Evolutionary conservation across 2,888 invertebrate species (phyloP), one percentile per base, ranked within the genome.

Genomic region (Diarsia mendica): DNA sequence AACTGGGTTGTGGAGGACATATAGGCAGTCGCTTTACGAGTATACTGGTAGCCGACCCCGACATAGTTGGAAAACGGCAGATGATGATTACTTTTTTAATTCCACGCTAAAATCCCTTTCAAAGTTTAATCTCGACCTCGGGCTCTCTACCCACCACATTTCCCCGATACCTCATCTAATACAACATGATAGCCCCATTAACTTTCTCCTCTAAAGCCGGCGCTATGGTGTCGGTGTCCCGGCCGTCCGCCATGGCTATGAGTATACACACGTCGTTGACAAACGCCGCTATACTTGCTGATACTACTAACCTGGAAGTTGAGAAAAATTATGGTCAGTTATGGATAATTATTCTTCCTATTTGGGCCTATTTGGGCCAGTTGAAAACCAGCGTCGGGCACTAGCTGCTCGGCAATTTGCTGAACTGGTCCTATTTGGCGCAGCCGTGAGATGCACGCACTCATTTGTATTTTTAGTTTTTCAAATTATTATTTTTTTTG

Each of bases 131-230:
- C 53, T 9, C n/a, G 11, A 55, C 53, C 11, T 20, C 58, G 15
- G 3, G 1, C 9, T 15, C 8, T 60, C 28, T 3, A 18, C 15
- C 4, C 28, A 18, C 28, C 4, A 28, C 18, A 6, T 33, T 9
- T 1, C 0, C 15, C 28, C 10, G 9, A 23, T 44, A 8, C 20
- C 39, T 63, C 20, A 9, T 85, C 20, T 94, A 98, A 91, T 98
- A 98, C 84, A 98, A 95, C 98, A 98, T 98, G 90, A 98, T 98
- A 90, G 98, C 98, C 77, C 98, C 98, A 86, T 98, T 98, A 79
- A 98, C 97, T 93, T 98, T 98, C 92, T 98, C 98, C 90, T 98
- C 98, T 72, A 97, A 95, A 66, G 97, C 98, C 46, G 97, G 98
- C 80, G 97, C 97, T 51, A 97, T 97, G 61, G 97, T 97, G 91